These are phyloP conservation scores for Clarias batrachus DNA, from an alignment of 2,113 vertebrate genomes.

Conservation along the genomic window DNA sequence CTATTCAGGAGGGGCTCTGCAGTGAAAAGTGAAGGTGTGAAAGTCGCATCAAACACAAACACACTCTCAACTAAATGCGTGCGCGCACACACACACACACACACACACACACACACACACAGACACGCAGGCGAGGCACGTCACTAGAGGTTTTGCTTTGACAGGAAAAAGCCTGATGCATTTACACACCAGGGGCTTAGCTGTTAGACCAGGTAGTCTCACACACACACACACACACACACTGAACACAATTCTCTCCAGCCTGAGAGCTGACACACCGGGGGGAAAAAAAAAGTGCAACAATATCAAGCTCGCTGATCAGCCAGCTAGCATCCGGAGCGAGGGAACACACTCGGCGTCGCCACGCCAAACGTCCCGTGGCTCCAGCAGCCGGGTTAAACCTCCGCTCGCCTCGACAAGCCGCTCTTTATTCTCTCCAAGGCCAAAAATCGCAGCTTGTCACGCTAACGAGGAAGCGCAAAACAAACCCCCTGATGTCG, in stretches of 20 bases:
- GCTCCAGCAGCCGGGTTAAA: too few relatives aligned
- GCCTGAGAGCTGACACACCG: background rate
- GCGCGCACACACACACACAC: constrained; percentile 32
- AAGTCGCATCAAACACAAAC: constrained; percentile 27
- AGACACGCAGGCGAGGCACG: constrained; percentile 20
- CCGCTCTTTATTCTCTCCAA: too few relatives aligned
- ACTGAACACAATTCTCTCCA: background rate
- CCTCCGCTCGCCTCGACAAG: too few relatives aligned
- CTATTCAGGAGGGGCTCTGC: constrained; percentile 35
- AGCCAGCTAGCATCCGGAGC: background rate
- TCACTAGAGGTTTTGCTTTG: background rate
- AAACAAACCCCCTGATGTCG: background rate
- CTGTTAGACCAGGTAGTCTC: background rate
- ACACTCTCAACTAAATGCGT: background rate
- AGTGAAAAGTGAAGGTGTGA: constrained; percentile 47
- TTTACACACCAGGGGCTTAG: constrained; percentile 6
- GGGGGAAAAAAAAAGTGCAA: background rate
- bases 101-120: constrained; percentile 41
- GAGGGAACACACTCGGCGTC: too few relatives aligned
- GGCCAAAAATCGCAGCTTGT: too few relatives aligned
- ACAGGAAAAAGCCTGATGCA: constrained; percentile 17
- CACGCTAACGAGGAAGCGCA: too few relatives aligned
- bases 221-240: constrained; percentile 2
- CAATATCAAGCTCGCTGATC: background rate
- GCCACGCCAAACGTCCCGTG: too few relatives aligned